Percentiles rank a stretch among this genome's conserved stretches.
Conservation (phyloP, 2,797 vertebrate genomes). For the Gambusia yucatana region DNA sequence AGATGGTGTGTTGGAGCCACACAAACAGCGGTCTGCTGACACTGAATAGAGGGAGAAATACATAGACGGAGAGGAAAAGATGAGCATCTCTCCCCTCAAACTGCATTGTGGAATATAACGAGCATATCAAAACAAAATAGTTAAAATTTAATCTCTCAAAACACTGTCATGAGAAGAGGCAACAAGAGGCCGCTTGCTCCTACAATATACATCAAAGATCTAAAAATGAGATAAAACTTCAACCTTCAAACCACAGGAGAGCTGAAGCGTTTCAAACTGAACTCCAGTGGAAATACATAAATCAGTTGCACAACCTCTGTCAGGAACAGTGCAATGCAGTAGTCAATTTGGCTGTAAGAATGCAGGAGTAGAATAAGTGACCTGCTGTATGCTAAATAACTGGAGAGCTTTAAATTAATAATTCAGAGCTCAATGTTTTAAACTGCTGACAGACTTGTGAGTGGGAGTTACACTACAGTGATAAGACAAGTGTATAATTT, state of each 20-base stretch:
- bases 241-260: constrained; percentile 46
- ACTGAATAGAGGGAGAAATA: constrained; percentile 31
- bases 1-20: constrained; percentile 58
- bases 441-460: constrained; percentile 26
- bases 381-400: constrained; percentile 35
- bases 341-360: constrained; percentile 11
- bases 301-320: constrained; percentile 35
- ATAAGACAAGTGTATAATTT: constrained; percentile 5
- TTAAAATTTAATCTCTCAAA: constrained; percentile 50
- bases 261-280: constrained; percentile 25
- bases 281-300: constrained; percentile 45
- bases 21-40: constrained; percentile 64
- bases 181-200: constrained; percentile 60
- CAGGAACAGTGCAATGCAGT: constrained; percentile 13
- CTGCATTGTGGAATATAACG: constrained; percentile 57
- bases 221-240: constrained; percentile 41
- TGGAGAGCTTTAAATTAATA: constrained; percentile 35
- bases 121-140: constrained; percentile 52
- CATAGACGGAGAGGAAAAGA: constrained; percentile 4
- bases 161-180: constrained; percentile 50
- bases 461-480: constrained; percentile 3
- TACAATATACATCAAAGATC: constrained; percentile 73
- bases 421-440: constrained; percentile 37
- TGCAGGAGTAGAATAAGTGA: constrained; percentile 32
- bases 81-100: constrained; percentile 5